Evolutionary conservation across 2,797 vertebrate genomes (phyloP), one percentile per base, ranked within the genome.

Genomic region (Darevskia nairensis): DNA sequence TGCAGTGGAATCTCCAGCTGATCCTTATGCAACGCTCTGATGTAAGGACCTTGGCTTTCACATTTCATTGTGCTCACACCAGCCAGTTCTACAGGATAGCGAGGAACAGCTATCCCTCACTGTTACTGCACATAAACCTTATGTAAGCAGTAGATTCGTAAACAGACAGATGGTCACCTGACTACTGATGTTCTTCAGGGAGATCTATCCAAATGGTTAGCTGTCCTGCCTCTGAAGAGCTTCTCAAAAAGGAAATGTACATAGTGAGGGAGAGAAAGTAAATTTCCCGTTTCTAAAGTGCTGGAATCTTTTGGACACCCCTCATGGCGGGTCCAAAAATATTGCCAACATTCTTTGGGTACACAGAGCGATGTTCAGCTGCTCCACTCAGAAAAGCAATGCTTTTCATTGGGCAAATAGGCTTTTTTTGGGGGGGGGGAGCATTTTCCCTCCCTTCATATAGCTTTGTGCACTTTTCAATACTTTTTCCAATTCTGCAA

Each of bases 171-270:
- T 84, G 90, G 88, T 84, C 17, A 21, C 87, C 90, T 0, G 0
- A 81, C 7, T 92, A 91, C 88, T 0, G 0, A 85, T 91, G 88
- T 90, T 87, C 92, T 46, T 1, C 80, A 80, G 80, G 89, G 86
- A 92, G 69, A 29, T 93, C 91, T 90, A 91, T 82, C 90, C 80
- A 91, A 89, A 41, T 86, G 75, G 90, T 93, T 93, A 92, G 92
- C 82, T 6, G 9, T 27, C 55, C 23, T 25, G 35, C 55, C 69
- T 74, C 9, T 1, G 25, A 39, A 79, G 15, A 17, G 5, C 19
- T 55, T 39, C n/a, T 21, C 55, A 23, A 72, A 86, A 80, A 29
- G 9, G 29, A 84, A 32, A 27, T 25, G 8, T 32, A 27, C 23
- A 69, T 21, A 32, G 41, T 1, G 13, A n/a, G 27, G 13, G 23